Percentiles rank a stretch among this genome's conserved stretches.
Conservation (phyloP, 2,888 invertebrate species). For the Cordilura impudica region DNA sequence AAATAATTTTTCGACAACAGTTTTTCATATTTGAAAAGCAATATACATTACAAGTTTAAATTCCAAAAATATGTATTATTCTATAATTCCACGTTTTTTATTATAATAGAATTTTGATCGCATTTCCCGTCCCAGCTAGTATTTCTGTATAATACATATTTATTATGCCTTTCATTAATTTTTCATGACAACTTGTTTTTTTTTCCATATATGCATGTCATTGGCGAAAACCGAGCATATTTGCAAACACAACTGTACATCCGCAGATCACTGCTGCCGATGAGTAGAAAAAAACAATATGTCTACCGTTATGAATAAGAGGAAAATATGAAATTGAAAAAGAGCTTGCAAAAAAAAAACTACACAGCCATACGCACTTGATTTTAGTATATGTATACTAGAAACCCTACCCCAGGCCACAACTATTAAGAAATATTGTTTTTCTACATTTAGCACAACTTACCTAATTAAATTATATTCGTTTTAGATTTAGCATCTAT, state of each 20-base stretch:
- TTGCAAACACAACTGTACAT: constrained; percentile 52
- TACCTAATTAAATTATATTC: background rate
- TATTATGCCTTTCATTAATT: too few species aligned
- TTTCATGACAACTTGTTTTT: too few species aligned
- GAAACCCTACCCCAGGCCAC: background rate
- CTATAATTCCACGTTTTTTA: too few species aligned
- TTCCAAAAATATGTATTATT: too few species aligned
- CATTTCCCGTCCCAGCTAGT: too few species aligned
- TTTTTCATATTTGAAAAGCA: too few species aligned
- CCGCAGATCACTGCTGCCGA: constrained; percentile 46
- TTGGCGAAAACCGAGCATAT: too few species aligned
- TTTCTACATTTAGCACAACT: background rate
- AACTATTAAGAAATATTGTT: background rate
- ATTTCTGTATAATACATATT: too few species aligned
- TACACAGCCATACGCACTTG: background rate
- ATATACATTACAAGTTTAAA: too few species aligned
- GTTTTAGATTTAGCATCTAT: background rate
- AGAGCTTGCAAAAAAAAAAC: background rate
- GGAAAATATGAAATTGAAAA: constrained; percentile 16
- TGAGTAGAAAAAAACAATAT: constrained; percentile 51
- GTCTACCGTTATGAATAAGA: constrained; percentile 31
- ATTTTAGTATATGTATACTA: constrained; percentile 6
- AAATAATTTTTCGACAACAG: too few species aligned
- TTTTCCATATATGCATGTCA: too few species aligned
- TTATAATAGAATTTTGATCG: too few species aligned